Conservation (phyloP, 1,140 invertebrate species). For the Ridgeia piscesae region DNA sequence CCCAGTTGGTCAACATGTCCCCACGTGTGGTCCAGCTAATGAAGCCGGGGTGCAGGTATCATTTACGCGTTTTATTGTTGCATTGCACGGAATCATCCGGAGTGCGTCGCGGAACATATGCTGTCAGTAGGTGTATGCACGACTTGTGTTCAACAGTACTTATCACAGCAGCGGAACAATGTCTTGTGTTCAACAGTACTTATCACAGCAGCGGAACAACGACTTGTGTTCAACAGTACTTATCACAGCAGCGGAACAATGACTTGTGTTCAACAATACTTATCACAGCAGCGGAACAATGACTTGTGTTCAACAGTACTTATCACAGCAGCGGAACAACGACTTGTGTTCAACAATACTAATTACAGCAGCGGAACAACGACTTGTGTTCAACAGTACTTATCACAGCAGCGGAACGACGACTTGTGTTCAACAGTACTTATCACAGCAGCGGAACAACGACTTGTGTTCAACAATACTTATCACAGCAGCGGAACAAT, state of each 20-base stretch:
- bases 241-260: background rate
- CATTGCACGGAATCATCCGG: background rate
- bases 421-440: background rate
- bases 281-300: background rate
- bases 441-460: background rate
- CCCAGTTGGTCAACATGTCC: background rate
- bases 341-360: background rate
- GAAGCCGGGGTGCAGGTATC: background rate
- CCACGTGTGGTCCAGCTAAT: background rate
- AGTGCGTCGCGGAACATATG: background rate
- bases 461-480: background rate
- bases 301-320: background rate
- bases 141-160: background rate
- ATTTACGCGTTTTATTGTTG: background rate
- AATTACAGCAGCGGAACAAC: background rate
- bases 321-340: background rate
- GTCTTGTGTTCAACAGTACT: background rate
- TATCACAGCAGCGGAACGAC: background rate
- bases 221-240: background rate
- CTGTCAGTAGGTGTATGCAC: background rate
- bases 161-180: background rate
- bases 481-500: background rate
- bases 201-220: background rate
- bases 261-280: background rate
- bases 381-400: background rate